Base-by-base conservation (phyloP, 2,888 invertebrate genomes). In the Ganaspis brasiliensis region DNA sequence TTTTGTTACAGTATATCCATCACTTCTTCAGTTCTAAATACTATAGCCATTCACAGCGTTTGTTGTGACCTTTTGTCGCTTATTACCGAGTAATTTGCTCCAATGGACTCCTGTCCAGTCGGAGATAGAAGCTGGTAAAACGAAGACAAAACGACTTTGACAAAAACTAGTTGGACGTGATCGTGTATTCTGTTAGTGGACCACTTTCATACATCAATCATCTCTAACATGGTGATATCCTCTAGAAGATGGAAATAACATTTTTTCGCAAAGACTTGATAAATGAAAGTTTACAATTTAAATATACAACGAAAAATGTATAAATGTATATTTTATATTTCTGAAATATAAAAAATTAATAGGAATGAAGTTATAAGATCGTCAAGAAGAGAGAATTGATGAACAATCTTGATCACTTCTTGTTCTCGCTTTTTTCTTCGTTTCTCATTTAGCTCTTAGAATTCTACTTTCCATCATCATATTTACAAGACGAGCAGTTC, bases 21-120 rank as follows among this genome's bases (percentile, higher is more conserved):
- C 24, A 67, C 74, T 70, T n/a, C 78, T 73, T 71, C 74, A 73
- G 75, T 79, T 78, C 80, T 26, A 35, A 49, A 40, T 56, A 63
- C 21, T 12, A n/a, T n/a, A 14, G 56, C 56, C 37, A 77, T 73
- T 78, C 67, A 67, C 52, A 40, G 52, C 72, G 37, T 67, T 71
- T n/a, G 63, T 9, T 19, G 35, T 3, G 63, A 63, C 63, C 63
- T 63, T 63, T 16, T 35, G 40, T 19, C n/a, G 16, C 63, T 63
- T 40, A 35, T 63, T 63, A 63, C 35, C 63, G 35, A 63, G 63
- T 40, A 63, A 63, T 63, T 63, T 63, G 63, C 63, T 35, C 21
- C 16, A 24, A 35, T 63, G 37, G 63, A 63, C 40, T 63, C 35
- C 26, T 63, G 37, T 21, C 21, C 24, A 9, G 6, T 19, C 72